These are phyloP conservation scores for Rutpela maculata DNA, from an alignment of 2,888 invertebrate genomes.

Conservation along the genomic window DNA sequence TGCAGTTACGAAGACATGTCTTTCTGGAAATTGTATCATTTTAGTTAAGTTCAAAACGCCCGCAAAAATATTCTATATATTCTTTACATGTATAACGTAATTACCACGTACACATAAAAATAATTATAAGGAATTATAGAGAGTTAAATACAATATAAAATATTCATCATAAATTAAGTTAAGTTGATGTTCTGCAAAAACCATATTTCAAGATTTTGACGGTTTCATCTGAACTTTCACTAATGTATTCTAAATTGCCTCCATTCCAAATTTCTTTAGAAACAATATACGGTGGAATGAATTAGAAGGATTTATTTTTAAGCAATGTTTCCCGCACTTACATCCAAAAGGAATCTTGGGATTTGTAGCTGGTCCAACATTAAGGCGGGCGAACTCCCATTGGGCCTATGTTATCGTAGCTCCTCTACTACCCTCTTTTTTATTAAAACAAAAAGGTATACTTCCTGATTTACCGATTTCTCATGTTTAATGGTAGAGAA, in stretches of 20 bases:
- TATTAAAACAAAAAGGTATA: slow-evolving; percentile 29
- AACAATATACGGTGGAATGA: slow-evolving; percentile 18
- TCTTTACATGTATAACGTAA: too few relatives aligned
- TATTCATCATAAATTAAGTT: not conserved
- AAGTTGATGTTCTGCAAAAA: not conserved
- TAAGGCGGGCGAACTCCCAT: slow-evolving; percentile 36
- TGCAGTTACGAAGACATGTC: too few relatives aligned
- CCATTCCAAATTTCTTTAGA: slow-evolving; percentile 10
- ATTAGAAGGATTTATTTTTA: slow-evolving; percentile 38
- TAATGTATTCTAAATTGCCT: not conserved
- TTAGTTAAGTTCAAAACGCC: too few relatives aligned
- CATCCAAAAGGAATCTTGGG: slow-evolving; percentile 39
- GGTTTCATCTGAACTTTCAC: not conserved
- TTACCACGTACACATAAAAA: too few relatives aligned
- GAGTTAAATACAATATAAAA: not conserved
- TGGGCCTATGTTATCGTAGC: slow-evolving; percentile 27
- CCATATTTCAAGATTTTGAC: not conserved
- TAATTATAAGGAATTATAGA: not conserved
- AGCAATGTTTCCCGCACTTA: slow-evolving; percentile 36
- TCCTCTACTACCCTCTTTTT: slow-evolving; percentile 35
- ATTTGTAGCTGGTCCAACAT: slow-evolving; percentile 35
- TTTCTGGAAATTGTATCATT: too few relatives aligned
- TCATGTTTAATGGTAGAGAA: not conserved
- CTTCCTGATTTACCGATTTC: slow-evolving; percentile 25
- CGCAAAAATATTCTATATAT: too few relatives aligned